phyloP scores from a whole-genome alignment of 2,113 vertebrate species.

The Peromyscus maniculatus region DNA sequence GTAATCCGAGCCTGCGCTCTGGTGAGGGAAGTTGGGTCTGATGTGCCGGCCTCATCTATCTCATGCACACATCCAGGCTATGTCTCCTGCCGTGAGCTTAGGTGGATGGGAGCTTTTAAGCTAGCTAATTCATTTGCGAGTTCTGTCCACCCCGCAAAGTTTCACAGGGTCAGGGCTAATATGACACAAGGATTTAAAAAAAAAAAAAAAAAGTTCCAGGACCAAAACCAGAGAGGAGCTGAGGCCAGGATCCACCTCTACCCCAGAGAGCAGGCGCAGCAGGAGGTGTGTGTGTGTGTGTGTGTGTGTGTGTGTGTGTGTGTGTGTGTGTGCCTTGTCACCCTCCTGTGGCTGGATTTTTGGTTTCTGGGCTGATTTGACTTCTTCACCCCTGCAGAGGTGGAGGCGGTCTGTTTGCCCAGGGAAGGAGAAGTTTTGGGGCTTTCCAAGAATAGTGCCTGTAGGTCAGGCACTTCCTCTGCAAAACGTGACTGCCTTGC shows the following conservation, averaged over 20 bases:
- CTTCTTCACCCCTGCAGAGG: background rate
- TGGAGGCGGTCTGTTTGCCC: slow-evolving; percentile 15
- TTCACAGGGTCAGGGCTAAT: background rate
- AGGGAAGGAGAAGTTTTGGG: slow-evolving; percentile 40
- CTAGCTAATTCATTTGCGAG: background rate
- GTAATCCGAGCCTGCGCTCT: background rate
- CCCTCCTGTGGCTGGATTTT: background rate
- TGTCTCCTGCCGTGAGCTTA: background rate
- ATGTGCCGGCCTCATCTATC: background rate
- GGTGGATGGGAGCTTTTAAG: background rate
- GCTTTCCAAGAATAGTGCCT: slow-evolving; percentile 73
- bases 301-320: no score
- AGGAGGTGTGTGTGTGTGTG: background rate
- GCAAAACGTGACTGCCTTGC: background rate
- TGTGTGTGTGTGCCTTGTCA: no score
- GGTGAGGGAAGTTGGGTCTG: background rate
- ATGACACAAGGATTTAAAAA: background rate
- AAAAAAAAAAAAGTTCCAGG: background rate
- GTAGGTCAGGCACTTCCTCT: slow-evolving; percentile 40
- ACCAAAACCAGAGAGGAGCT: background rate
- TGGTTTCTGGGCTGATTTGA: background rate
- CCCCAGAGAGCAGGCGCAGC: background rate
- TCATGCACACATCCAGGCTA: background rate
- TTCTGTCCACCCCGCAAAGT: background rate
- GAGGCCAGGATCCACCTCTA: background rate